Conservation (phyloP, 2,797 vertebrate species). For the Dicrostonyx torquatus region DNA sequence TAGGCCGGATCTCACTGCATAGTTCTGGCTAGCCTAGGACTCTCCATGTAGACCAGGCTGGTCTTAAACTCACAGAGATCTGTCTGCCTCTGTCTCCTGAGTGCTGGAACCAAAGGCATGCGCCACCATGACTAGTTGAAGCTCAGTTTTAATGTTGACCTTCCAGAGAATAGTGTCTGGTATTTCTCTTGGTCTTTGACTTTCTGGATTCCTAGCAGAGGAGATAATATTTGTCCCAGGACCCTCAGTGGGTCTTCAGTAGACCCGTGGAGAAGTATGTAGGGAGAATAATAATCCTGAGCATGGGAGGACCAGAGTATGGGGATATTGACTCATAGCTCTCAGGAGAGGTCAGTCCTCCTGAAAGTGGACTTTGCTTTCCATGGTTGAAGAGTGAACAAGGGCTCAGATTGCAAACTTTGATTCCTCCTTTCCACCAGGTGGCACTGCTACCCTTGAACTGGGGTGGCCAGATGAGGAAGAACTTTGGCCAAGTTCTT, state of each 20-base stretch:
- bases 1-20: neutral
- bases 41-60: neutral
- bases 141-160: neutral
- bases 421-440: neutral
- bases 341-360: neutral
- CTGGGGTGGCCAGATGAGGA: neutral
- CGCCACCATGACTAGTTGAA: neutral
- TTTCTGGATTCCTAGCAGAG: conserved; percentile 91
- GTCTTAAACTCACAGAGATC: neutral
- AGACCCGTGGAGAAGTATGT: conserved; percentile 91
- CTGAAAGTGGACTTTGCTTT: neutral
- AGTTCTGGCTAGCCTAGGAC: neutral
- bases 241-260: conserved; percentile 92
- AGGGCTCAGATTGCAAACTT: neutral
- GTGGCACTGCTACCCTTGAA: neutral
- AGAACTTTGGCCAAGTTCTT: neutral
- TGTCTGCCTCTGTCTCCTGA: neutral
- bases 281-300: neutral
- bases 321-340: neutral
- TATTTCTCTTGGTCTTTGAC: conserved; percentile 90
- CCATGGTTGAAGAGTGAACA: neutral
- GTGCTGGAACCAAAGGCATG: neutral
- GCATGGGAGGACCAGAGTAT: rapidly evolving
- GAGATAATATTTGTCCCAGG: conserved; percentile 90
- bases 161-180: conserved; percentile 85